phyloP scores from a whole-genome alignment of 1,140 invertebrate genomes.

The Mizuhopecten yessoensis region DNA sequence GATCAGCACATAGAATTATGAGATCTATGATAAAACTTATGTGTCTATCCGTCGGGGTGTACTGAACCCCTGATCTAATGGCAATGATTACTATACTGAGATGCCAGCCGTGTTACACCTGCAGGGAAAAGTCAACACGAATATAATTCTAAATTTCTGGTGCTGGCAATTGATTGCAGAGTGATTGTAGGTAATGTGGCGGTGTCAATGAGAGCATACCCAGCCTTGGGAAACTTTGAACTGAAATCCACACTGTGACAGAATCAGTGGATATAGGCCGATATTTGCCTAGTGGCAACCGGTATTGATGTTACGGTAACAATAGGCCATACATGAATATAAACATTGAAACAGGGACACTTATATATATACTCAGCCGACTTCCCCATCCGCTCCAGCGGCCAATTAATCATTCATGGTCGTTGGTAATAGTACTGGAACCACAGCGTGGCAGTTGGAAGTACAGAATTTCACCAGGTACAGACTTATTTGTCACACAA shows the following conservation, averaged over 20 bases:
- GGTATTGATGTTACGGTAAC: constrained; percentile 1
- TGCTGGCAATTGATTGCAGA: background rate
- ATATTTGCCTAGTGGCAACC: background rate
- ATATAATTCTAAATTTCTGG: constrained; percentile 23
- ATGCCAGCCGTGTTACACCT: background rate
- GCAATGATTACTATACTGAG: background rate
- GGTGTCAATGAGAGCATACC: background rate
- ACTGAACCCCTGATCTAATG: too few relatives aligned
- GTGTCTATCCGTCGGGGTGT: background rate
- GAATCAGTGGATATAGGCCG: background rate
- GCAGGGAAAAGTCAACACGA: background rate
- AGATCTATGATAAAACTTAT: background rate
- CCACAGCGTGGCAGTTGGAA: too few relatives aligned
- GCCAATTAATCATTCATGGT: background rate
- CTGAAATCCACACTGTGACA: too few relatives aligned
- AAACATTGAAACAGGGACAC: background rate
- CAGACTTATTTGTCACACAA: too few relatives aligned
- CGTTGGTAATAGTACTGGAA: background rate
- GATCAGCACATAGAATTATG: background rate
- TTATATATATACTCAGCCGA: background rate
- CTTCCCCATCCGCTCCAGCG: background rate
- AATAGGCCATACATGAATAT: background rate
- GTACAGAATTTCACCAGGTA: too few relatives aligned
- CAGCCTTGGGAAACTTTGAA: background rate
- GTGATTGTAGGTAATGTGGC: background rate